Base-by-base conservation (phyloP, 2,888 invertebrate genomes). In the Stegana nigrithorax region DNA sequence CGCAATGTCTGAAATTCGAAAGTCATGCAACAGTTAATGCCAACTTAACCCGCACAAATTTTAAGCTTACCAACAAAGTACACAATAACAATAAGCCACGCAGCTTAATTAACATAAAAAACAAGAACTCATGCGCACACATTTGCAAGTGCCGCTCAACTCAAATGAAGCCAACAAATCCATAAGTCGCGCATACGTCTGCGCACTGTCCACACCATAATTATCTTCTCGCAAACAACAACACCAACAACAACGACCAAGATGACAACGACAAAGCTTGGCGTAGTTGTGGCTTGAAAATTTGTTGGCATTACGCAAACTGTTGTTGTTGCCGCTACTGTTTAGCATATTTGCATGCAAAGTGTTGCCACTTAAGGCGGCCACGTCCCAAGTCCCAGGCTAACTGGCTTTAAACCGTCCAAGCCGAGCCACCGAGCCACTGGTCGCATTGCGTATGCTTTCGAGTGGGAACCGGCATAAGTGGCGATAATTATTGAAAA, bases 401-500 rank as follows among this genome's bases (percentile, higher is more conserved):
- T n/a, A n/a, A n/a, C n/a, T n/a, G n/a, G n/a, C n/a, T n/a, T n/a
- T n/a, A n/a, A n/a, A n/a, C n/a, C n/a, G n/a, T n/a, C n/a, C n/a
- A n/a, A n/a, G n/a, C n/a, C n/a, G n/a, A n/a, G n/a, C n/a, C n/a
- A n/a, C n/a, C n/a, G n/a, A n/a, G n/a, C n/a, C n/a, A n/a, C n/a
- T n/a, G n/a, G n/a, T n/a, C n/a, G n/a, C n/a, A n/a, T n/a, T n/a
- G n/a, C n/a, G n/a, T n/a, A 7, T 10, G 6, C 12, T 42, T 21
- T 2, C 44, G 58, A 59, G 62, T 36, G 69, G 74, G 73, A 75
- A 73, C 66, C 68, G 71, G 73, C 70, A 76, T 81, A 82, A 81
- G 82, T 82, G 81, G 82, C 79, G 81, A 82, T 81, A 81, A 81
- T 81, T 82, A 81, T 81, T 81, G 76, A 82, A 81, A 81, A 77